Evolutionary conservation across 2,113 vertebrate species (phyloP).

Genomic region (Canis aureus): DNA sequence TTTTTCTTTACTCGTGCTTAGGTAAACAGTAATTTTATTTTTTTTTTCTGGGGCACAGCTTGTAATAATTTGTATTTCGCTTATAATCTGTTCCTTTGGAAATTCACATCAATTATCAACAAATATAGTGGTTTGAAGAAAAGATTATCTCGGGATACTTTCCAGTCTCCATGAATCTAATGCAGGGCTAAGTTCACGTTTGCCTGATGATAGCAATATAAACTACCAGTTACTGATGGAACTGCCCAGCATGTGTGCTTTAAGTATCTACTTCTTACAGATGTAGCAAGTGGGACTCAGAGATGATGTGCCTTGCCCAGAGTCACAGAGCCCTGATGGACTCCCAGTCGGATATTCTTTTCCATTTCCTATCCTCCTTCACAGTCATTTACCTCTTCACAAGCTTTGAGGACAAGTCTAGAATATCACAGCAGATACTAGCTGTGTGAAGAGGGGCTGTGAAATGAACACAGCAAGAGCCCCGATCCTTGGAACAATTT

Average conservation of each 20-base stretch:
- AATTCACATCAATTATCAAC: constrained; percentile 29
- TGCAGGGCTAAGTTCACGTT: not conserved
- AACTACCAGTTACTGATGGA: not conserved
- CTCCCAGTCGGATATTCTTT: not conserved
- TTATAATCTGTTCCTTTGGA: not conserved
- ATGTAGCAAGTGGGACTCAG: not conserved
- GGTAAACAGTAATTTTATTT: not conserved
- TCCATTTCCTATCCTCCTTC: not conserved
- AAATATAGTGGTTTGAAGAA: not conserved
- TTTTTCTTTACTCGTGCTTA: constrained; percentile 20
- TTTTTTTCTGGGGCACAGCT: not conserved
- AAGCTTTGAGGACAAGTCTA: not conserved
- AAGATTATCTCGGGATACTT: not conserved
- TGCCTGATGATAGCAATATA: not conserved
- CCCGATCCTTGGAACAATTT: constrained; percentile 26
- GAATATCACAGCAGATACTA: not conserved
- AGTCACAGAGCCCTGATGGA: not conserved
- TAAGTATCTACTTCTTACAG: not conserved
- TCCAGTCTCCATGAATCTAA: not conserved
- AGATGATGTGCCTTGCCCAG: not conserved
- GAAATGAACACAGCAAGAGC: constrained; percentile 30
- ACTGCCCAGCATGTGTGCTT: accelerated
- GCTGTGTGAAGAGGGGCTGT: not conserved
- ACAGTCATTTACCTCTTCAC: not conserved
- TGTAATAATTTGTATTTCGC: not conserved